phyloP scores from a whole-genome alignment of 2,888 invertebrate genomes.

The Nyleta sp. region DNA sequence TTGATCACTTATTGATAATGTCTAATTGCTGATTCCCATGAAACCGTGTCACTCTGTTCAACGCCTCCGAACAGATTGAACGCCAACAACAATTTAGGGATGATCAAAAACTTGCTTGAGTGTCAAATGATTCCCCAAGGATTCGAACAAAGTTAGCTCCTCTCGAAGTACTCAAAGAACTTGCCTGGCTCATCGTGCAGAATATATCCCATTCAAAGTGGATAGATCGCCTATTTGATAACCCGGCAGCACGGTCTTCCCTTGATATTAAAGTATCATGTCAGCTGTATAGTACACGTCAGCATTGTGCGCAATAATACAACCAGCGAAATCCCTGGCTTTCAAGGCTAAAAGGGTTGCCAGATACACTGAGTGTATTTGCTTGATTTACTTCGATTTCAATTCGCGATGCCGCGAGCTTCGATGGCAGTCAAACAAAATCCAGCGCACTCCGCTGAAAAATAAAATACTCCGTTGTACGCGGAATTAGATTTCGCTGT shows the following conservation, averaged over 20 bases:
- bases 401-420: slow-evolving; percentile 19
- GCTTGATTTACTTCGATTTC: slow-evolving; percentile 42
- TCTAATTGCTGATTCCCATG: not conserved
- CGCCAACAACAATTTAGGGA: not conserved
- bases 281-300: slow-evolving; percentile 13
- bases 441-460: slow-evolving; percentile 14
- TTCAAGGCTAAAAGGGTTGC: slow-evolving; percentile 36
- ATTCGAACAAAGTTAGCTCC: slow-evolving; percentile 20
- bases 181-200: slow-evolving; percentile 10
- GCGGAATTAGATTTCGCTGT: slow-evolving; percentile 20
- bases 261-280: slow-evolving; percentile 37
- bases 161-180: slow-evolving; percentile 22
- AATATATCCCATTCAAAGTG: slow-evolving; percentile 20
- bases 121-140: slow-evolving; percentile 31
- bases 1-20: no score
- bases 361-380: slow-evolving; percentile 30
- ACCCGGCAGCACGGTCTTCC: slow-evolving; percentile 5
- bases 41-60: not conserved
- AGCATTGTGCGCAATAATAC: slow-evolving; percentile 23
- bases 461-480: slow-evolving; percentile 13
- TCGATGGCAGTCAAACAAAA: slow-evolving; percentile 30
- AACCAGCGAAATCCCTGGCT: slow-evolving; percentile 12
- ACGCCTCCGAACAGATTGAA: not conserved
- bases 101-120: slow-evolving; percentile 12
- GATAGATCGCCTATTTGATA: slow-evolving; percentile 22